A percentile compares a stretch with the other conserved stretches of the same genome.
These are phyloP conservation scores for honey bee (Apis mellifera) DNA, from an alignment of 1,140 invertebrate species.

Conservation along the genomic window Amel_HAv3.1 CM009932.2:8630501-8631000, in stretches of 20 bases:
- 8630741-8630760: constrained; percentile 27
- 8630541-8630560: constrained; percentile 6
- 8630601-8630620: background rate
- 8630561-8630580: background rate
- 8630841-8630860: constrained; percentile 19
- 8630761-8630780: constrained; percentile 4
- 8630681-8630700: no score
- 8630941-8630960: constrained; percentile 65
- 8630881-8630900: background rate
- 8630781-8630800: constrained; percentile 11
- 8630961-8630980: constrained; percentile 63
- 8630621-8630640: background rate
- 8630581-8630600: constrained; percentile 11
- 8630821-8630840: constrained; percentile 9
- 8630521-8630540: no score
- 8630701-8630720: constrained; percentile 18
- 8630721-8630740: constrained; percentile 42
- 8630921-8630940: constrained; percentile 50
- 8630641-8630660: background rate
- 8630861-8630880: background rate
- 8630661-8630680: background rate
- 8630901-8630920: constrained; percentile 55
- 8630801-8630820: constrained; percentile 25
- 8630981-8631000: constrained; percentile 62
- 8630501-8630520: constrained; percentile 23